Evolutionary conservation across 2,797 vertebrate genomes (phyloP), one percentile per base, ranked within the genome.

Genomic region (Myotis myotis): DNA sequence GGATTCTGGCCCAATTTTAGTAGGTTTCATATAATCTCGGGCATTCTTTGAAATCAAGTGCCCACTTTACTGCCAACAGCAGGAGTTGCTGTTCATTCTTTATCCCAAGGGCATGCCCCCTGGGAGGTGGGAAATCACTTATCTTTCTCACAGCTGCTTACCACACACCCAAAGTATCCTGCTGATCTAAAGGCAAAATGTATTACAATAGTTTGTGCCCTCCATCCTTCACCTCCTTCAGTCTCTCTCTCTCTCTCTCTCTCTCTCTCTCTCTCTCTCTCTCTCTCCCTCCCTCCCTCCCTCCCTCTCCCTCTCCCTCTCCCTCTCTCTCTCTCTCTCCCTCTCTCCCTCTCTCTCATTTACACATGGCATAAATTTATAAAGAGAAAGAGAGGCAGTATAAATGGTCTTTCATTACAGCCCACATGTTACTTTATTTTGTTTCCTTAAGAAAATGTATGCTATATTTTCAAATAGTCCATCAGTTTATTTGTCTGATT

Each of bases 401-500:
- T 11, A 94, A 33, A 51, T 51, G 79, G 47, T 47, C 28, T 64
- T 44, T 88, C 30, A 66, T 68, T 66, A 66, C 23, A 78, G 10
- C 7, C 16, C 22, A 36, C 5, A 1, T 75, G 17, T 64, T 55
- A 19, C 11, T 20, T 53, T 80, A 49, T 8, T 81, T 70, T 89
- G 33, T 72, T 64, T 84, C 84, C 87, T 88, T 72, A 93, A 88
- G 41, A 47, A 89, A 86, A 62, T 53, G 41, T 44, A 53, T 60
- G 55, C 53, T 60, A 2, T 44, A 36, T 71, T 87, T 93, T 49
- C 13, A 57, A 75, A 62, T 49, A 12, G 5, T 53, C 33, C 9
- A 30, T 60, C 44, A 47, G 1, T 66, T 93, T 62, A 68, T 28
- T 87, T 71, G 6, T 10, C 44, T 70, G 20, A 64, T 90, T 80